A percentile compares a stretch with the other conserved stretches of the same genome.
phyloP scores from a whole-genome alignment of 2,797 vertebrate genomes.

The Gadopsis bispinosus region DNA sequence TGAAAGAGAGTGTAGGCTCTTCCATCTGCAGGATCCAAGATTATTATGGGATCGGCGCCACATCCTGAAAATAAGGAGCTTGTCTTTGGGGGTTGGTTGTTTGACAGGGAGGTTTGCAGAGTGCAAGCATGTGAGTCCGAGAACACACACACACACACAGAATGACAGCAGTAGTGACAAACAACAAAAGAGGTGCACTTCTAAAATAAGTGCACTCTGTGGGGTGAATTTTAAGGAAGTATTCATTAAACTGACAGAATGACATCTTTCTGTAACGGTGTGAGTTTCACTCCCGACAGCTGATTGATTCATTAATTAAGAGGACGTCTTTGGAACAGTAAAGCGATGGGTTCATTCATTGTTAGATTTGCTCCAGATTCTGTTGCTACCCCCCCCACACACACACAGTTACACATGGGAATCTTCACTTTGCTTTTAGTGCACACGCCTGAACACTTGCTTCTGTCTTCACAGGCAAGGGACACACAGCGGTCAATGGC shows the following conservation, averaged over 20 bases:
- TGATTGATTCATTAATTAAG: slow-evolving; percentile 21
- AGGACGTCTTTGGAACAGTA: slow-evolving; percentile 11
- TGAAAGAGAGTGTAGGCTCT: background rate
- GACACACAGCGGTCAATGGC: slow-evolving; percentile 41
- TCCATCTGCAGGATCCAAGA: slow-evolving; percentile 45
- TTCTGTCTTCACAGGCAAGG: slow-evolving; percentile 7
- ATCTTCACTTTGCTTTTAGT: slow-evolving; percentile 9
- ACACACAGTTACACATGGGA: background rate
- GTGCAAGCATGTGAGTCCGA: background rate
- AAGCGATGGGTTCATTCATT: background rate
- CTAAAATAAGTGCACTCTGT: slow-evolving; percentile 15
- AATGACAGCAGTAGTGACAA: background rate
- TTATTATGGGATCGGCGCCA: slow-evolving; percentile 28
- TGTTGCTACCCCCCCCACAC: background rate
- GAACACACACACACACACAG: slow-evolving; percentile 2
- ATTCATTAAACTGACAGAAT: slow-evolving; percentile 19
- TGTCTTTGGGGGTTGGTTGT: slow-evolving; percentile 38
- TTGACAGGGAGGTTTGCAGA: slow-evolving; percentile 36
- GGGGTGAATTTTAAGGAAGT: slow-evolving; percentile 18
- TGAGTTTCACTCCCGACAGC: background rate
- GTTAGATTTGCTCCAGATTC: background rate
- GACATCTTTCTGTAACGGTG: background rate
- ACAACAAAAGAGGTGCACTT: slow-evolving; percentile 7
- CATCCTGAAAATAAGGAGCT: slow-evolving; percentile 40
- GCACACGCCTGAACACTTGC: background rate